A percentile compares a stretch with the other conserved stretches of the same genome.
These are phyloP conservation scores for Andinoacara biseriatus DNA, from an alignment of 2,113 vertebrate species.

Conservation along the genomic window DNA sequence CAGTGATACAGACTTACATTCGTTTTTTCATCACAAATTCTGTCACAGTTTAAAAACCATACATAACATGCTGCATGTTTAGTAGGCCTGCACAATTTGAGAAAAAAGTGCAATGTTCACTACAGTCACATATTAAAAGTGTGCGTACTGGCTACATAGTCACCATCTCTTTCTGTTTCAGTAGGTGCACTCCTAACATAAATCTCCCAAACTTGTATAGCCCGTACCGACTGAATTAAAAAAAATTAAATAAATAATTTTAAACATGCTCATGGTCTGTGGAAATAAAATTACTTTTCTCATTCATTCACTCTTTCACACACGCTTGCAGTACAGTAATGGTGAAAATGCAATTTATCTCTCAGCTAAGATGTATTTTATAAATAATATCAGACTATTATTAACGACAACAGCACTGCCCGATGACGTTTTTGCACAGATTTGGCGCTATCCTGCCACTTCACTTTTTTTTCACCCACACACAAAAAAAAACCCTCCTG, in stretches of 20 bases:
- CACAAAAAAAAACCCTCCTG: constrained; percentile 25
- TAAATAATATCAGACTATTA: neutral
- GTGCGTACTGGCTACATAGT: neutral
- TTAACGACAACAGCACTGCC: neutral
- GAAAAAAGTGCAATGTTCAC: neutral
- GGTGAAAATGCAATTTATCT: neutral
- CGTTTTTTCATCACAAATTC: neutral
- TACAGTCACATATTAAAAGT: neutral
- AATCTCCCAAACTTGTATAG: too few relatives aligned
- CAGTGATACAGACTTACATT: neutral
- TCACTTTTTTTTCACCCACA: constrained; percentile 16
- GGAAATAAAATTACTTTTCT: neutral
- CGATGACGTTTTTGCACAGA: constrained; percentile 14
- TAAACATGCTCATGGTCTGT: neutral
- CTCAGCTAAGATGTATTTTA: neutral
- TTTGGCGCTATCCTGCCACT: constrained; percentile 26
- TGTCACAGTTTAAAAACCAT: neutral
- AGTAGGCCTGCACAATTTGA: neutral
- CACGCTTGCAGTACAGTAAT: neutral
- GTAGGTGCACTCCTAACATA: too few relatives aligned
- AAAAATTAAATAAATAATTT: too few relatives aligned
- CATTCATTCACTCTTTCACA: neutral
- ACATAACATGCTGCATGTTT: neutral
- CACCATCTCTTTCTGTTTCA: too few relatives aligned
- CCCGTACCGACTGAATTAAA: too few relatives aligned